phyloP scores from a whole-genome alignment of 1,140 invertebrate genomes.

The Helicoverpa armigera region DNA sequence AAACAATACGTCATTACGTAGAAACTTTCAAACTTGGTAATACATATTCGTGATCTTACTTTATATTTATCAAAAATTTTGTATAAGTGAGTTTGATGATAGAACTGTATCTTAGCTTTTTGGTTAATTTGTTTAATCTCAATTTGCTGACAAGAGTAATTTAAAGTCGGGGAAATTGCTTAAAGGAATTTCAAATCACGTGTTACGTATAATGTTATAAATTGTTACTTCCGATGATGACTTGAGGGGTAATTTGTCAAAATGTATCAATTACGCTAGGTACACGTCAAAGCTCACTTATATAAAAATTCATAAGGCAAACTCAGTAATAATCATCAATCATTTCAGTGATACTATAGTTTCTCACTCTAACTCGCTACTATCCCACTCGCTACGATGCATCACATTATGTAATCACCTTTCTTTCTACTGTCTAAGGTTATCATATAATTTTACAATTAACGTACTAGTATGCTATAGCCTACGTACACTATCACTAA shows the following conservation, averaged over 20 bases:
- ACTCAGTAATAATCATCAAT: constrained; percentile 46
- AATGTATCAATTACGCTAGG: constrained; percentile 1
- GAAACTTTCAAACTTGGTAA: constrained; percentile 32
- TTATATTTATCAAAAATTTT: constrained; percentile 38
- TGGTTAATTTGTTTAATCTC: too few species aligned
- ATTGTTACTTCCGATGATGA: not conserved
- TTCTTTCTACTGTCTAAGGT: constrained; percentile 46
- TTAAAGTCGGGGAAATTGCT: too few species aligned
- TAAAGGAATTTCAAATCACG: too few species aligned
- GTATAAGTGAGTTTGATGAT: constrained; percentile 26
- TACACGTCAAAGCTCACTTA: constrained; percentile 37
- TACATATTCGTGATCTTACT: constrained; percentile 33
- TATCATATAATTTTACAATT: constrained; percentile 38
- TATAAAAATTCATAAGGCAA: constrained; percentile 49
- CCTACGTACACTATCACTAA: constrained; percentile 35
- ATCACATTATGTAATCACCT: constrained; percentile 48
- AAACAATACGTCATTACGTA: constrained; percentile 29
- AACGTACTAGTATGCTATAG: constrained; percentile 33
- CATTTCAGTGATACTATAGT: constrained; percentile 15
- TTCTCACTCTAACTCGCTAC: constrained; percentile 25
- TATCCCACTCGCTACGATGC: constrained; percentile 30
- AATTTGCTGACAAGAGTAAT: too few species aligned
- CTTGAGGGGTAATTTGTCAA: constrained; percentile 14
- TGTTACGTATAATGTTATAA: not conserved
- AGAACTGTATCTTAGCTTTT: not conserved